Base-by-base conservation (phyloP, 2,888 invertebrate species). In the Lapara coniferarum region DNA sequence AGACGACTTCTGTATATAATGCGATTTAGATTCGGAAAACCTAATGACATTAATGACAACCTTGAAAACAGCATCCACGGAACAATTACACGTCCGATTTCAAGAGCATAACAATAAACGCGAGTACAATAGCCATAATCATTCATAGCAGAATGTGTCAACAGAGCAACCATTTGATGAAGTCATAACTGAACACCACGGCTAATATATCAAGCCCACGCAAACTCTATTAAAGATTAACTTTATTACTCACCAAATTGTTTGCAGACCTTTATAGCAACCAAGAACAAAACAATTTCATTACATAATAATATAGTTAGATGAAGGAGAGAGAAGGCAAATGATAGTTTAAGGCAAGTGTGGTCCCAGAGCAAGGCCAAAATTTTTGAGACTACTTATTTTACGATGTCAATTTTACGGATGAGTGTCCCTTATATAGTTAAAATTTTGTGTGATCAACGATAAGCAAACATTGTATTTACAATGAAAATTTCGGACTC, bases 171-270 rank as follows among this genome's bases (percentile, higher is more conserved):
- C 78, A 78, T 76, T 75, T 81, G 88, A 90, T 92, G 92, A 92
- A 89, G 90, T 92, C 92, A 91, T 90, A 89, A 81, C 82, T 81
- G 81, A 84, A 81, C 85, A 84, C 86, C 83, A 80, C 87, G 86
- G 89, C 88, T 91, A 90, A 90, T 89, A 90, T 78, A 87, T 78
- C 72, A 77, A 78, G 72, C 91, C 91, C 87, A 91, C 91, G 83
- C 89, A 85, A 78, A 79, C 80, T 82, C 80, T 74, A 78, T 76
- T 76, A 79, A 78, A 81, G 77, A 85, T 84, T 84, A 83, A 81
- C 82, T 84, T 86, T 83, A 87, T 83, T 78, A 79, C 78, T 77
- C 74, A 71, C 73, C 81, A 80, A 74, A 74, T 69, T 72, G 66
- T 63, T 71, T 72, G 16, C 44, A 44, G 19, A 30, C 52, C 19